Percentiles rank a stretch among this genome's conserved stretches.
Conservation (phyloP, 30 jellyfish, hydroid and myxozoan genomes). For the Turritopsis dohrnii region DNA sequence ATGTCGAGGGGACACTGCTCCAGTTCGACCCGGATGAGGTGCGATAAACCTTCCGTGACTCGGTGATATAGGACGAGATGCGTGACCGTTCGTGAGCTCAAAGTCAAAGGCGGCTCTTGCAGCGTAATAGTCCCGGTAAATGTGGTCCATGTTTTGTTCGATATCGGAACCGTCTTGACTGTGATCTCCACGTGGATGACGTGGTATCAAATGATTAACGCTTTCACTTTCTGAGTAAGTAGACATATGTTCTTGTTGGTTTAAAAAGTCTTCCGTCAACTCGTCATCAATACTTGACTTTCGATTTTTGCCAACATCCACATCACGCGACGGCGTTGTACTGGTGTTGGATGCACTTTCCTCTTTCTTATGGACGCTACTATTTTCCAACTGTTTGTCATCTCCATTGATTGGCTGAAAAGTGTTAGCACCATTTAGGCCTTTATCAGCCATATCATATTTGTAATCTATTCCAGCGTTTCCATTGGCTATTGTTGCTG, state of each 20-base stretch:
- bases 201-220: constrained; percentile 10
- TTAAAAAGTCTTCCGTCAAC: not conserved
- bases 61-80: not conserved
- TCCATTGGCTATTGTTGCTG: not conserved
- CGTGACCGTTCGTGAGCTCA: not conserved
- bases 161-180: constrained; percentile 12
- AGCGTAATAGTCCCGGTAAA: constrained; percentile 2
- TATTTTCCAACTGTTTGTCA: not conserved
- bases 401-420: constrained; percentile 7
- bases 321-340: not conserved
- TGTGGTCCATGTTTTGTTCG: constrained; percentile 13
- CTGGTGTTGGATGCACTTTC: not conserved
- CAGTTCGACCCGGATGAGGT: not conserved
- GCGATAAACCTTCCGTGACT: not conserved
- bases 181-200: not conserved
- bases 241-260: not conserved
- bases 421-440: not conserved
- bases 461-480: not conserved
- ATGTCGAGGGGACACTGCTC: not conserved
- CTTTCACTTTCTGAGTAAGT: constrained; percentile 13
- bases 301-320: not conserved
- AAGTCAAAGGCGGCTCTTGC: not conserved
- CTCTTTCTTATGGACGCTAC: not conserved
- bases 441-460: not conserved
- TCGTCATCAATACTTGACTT: not conserved